phyloP scores from a whole-genome alignment of 2,888 invertebrate species.

The Tetropium fuscum region DNA sequence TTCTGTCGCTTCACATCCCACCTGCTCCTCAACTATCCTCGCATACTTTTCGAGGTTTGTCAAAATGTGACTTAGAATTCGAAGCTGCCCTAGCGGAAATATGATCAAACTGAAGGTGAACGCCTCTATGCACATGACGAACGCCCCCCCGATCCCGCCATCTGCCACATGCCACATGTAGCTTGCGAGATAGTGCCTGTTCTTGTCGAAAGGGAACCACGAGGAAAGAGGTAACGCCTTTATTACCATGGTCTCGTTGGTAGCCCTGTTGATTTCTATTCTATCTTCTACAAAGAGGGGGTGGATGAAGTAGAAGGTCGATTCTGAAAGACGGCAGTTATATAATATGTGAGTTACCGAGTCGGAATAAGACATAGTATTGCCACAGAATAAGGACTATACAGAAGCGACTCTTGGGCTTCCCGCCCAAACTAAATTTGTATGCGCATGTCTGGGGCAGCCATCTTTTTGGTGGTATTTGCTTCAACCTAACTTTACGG shows the following conservation, averaged over 20 bases:
- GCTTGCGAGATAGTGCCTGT: constrained; percentile 34
- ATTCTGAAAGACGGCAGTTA: too few species aligned
- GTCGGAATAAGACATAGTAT: too few species aligned
- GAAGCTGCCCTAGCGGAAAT: constrained; percentile 37
- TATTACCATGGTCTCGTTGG: constrained; percentile 33
- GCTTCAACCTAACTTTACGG: too few species aligned
- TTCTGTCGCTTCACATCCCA: not conserved
- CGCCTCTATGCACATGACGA: constrained; percentile 36
- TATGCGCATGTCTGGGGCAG: too few species aligned
- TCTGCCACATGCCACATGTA: constrained; percentile 38
- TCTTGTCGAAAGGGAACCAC: constrained; percentile 39
- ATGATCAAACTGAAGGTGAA: constrained; percentile 39
- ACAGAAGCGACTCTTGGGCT: too few species aligned
- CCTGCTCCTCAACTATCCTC: not conserved
- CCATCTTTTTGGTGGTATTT: too few species aligned
- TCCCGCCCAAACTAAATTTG: too few species aligned
- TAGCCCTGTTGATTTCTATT: constrained; percentile 5
- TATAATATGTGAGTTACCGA: too few species aligned
- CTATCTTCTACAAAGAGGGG: constrained; percentile 34
- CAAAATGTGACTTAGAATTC: constrained; percentile 34
- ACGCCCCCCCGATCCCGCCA: constrained; percentile 34
- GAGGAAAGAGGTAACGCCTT: constrained; percentile 36
- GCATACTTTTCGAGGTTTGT: constrained; percentile 26
- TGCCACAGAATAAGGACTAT: too few species aligned
- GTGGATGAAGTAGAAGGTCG: constrained; percentile 38